Conservation (phyloP, 1,140 invertebrate genomes). For the Trichoplusia ni region DNA sequence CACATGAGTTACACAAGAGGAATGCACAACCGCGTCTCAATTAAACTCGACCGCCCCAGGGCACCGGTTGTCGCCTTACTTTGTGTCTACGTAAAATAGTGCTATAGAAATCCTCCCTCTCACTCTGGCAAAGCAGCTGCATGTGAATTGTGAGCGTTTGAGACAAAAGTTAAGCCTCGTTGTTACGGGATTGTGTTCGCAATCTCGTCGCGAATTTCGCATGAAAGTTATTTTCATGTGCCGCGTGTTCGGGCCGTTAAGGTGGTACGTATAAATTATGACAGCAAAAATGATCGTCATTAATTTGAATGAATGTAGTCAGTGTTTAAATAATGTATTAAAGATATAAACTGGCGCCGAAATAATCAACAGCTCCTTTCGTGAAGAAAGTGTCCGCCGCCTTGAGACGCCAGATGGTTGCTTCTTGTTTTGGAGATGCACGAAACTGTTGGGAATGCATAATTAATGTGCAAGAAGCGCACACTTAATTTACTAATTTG, state of each 20-base stretch:
- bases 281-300: not conserved
- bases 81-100: conserved; percentile 53
- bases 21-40: conserved; percentile 47
- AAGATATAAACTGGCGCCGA: conserved; percentile 17
- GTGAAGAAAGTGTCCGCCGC: conserved; percentile 22
- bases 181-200: conserved; percentile 52
- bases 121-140: conserved; percentile 35
- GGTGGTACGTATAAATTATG: conserved; percentile 14
- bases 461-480: conserved; percentile 43
- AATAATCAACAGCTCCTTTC: conserved; percentile 1
- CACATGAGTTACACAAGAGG: conserved; percentile 31
- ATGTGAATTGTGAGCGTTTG: conserved; percentile 49
- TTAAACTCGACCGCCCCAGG: conserved; percentile 46
- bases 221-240: conserved; percentile 7
- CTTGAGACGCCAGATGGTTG: conserved; percentile 35
- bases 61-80: conserved; percentile 38
- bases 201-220: conserved; percentile 37
- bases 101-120: conserved; percentile 47
- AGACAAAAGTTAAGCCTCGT: conserved; percentile 58
- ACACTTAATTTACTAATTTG: conserved; percentile 47
- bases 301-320: conserved; percentile 6
- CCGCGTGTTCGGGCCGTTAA: not conserved
- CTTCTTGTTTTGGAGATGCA: conserved; percentile 40
- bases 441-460: conserved; percentile 42
- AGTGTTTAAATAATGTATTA: not conserved